Conservation (phyloP, 2,113 vertebrate species). For the Haemorhous mexicanus region DNA sequence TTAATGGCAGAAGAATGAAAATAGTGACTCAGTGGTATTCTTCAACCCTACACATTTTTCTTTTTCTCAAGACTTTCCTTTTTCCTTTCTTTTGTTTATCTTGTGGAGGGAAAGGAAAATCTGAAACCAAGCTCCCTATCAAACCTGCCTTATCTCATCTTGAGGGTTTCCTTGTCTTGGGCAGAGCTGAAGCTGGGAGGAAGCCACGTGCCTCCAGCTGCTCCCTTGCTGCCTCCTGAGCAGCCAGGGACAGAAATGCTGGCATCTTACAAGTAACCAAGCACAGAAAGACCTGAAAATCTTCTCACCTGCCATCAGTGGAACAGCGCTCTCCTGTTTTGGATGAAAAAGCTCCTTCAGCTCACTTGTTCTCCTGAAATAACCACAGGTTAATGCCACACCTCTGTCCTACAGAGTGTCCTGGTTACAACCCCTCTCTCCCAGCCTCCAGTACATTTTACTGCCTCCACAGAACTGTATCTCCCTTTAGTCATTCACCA, state of each 20-base stretch:
- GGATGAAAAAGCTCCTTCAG: not conserved
- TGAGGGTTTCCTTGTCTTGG: not conserved
- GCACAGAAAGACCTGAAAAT: not conserved
- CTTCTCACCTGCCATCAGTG: not conserved
- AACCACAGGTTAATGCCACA: not conserved
- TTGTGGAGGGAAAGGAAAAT: not conserved
- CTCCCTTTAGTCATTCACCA: not conserved
- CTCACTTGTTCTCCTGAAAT: not conserved
- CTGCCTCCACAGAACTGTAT: not conserved
- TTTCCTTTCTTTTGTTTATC: not conserved
- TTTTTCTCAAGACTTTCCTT: not conserved
- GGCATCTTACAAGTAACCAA: not conserved
- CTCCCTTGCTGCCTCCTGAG: not conserved
- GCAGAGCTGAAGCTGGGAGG: not conserved
- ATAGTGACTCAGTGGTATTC: not conserved
- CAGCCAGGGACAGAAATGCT: not conserved
- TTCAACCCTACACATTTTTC: not conserved
- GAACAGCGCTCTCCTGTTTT: not conserved
- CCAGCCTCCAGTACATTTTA: not conserved
- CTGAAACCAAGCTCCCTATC: not conserved
- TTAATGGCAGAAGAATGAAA: not conserved
- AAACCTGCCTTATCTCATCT: not conserved
- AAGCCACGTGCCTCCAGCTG: not conserved
- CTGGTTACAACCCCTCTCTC: not conserved
- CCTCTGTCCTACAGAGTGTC: not conserved